phyloP scores from a whole-genome alignment of 2,888 invertebrate species.

The Hoplodrina blanda region DNA sequence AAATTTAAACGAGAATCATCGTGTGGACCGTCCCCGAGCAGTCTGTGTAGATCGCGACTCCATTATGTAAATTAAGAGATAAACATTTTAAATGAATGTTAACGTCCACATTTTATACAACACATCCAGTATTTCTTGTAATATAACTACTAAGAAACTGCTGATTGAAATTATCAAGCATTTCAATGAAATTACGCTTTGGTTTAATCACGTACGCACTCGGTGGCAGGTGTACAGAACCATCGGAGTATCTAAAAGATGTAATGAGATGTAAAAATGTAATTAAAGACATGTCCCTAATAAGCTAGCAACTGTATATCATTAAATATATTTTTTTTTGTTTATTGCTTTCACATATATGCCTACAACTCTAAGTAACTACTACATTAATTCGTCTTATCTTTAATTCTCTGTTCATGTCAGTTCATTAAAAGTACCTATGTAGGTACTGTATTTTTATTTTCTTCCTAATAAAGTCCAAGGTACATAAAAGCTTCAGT shows the following conservation, averaged over 20 bases:
- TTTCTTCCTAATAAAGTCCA: too few species aligned
- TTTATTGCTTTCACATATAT: constrained; percentile 43
- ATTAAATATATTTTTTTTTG: constrained; percentile 35
- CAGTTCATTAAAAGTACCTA: constrained; percentile 14
- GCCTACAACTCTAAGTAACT: constrained; percentile 14
- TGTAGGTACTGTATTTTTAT: constrained; percentile 5
- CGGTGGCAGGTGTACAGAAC: constrained; percentile 40
- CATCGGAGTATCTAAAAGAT: constrained; percentile 12
- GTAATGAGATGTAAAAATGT: constrained; percentile 15
- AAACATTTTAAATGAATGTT: constrained; percentile 86
- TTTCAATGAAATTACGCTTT: constrained; percentile 58
- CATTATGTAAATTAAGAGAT: constrained; percentile 87
- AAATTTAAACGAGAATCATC: constrained; percentile 72
- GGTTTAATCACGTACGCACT: constrained; percentile 53
- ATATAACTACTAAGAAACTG: constrained; percentile 62
- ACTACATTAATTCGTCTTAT: constrained; percentile 26
- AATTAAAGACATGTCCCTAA: constrained; percentile 36
- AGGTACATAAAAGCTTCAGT: too few species aligned
- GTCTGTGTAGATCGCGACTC: constrained; percentile 78
- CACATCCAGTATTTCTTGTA: constrained; percentile 74
- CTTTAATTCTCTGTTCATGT: not conserved
- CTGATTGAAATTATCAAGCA: constrained; percentile 64
- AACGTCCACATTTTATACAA: constrained; percentile 76
- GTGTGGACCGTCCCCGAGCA: constrained; percentile 80
- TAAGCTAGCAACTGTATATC: constrained; percentile 57